Percentiles rank a stretch among this genome's conserved stretches.
Evolutionary conservation across 2,888 invertebrate species (phyloP).

Genomic region (Coecobrya sp.): DNA sequence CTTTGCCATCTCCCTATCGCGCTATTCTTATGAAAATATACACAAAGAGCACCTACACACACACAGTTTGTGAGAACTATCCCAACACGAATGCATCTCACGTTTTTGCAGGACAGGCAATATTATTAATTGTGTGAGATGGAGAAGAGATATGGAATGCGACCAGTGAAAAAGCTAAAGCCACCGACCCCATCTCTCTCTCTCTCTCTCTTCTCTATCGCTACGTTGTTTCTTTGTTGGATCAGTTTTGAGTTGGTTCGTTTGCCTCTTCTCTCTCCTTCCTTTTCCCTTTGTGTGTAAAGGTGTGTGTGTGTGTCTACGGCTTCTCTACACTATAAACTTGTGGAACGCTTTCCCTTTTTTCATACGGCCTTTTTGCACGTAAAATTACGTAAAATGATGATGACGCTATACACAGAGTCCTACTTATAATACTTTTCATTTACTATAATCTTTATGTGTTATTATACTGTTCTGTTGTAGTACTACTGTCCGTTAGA

Average conservation of each 20-base stretch:
- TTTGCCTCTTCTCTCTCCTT: not conserved
- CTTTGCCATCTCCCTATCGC: not conserved
- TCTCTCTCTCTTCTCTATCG: conserved; percentile 9
- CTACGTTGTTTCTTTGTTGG: conserved; percentile 40
- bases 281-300: conserved; percentile 48
- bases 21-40: not conserved
- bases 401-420: conserved; percentile 20
- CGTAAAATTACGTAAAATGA: conserved; percentile 64
- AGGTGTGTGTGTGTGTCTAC: conserved; percentile 36
- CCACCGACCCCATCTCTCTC: conserved; percentile 52
- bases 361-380: conserved; percentile 32
- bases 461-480: conserved; percentile 22
- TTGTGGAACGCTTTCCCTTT: conserved; percentile 30
- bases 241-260: not conserved
- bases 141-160: conserved; percentile 84
- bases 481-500: too few relatives aligned
- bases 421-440: not conserved
- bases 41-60: not conserved
- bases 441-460: conserved; percentile 39
- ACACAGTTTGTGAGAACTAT: not conserved
- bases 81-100: conserved; percentile 86
- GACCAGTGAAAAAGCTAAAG: conserved; percentile 63
- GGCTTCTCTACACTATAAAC: not conserved
- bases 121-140: conserved; percentile 86
- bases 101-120: conserved; percentile 86